Base-by-base conservation (phyloP, 2,113 vertebrate genomes). In the Limnothrissa miodon region DNA sequence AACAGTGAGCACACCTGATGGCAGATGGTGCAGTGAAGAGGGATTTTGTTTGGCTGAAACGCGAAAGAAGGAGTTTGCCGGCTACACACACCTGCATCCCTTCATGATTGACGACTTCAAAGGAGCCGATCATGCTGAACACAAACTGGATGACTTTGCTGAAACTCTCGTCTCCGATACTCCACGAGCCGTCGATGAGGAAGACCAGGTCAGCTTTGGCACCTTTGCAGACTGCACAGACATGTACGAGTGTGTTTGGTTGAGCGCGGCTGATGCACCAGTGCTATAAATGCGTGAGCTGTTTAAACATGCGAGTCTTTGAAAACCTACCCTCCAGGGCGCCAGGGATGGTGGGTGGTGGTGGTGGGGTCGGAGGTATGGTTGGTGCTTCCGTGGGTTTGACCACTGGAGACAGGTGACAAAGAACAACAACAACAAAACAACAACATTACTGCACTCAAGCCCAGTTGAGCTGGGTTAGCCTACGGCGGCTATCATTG, bases 181-280 rank as follows among this genome's bases (percentile, higher is more conserved):
- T 99, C 98, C 98, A 99, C 36, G 98, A 99, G 70, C 98, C 97
- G 84, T 99, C 98, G 7, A 99, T 97, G 85, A 99, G 92, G 93
- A 99, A 99, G 53, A 99, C 98, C 92, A 99, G 94, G 86, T 99
- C 98, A 45, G 98, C 98, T 90, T 99, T 99, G 86, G 98, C 97
- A 59, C 98, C 98, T 92, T 94, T 98, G 92, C 98, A 99, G 33
- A 97, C 98, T 99, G 87, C 21, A 42, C 2, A 42, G 0, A 70
- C 0, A 48, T 23, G 51, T 36, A 88, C n/a, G 3, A 1, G 0
- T 2, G 4, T 89, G 78, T 82, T 56, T 19, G 21, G 19, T 23
- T 42, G 42, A 42, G 2, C 6, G 42, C 42, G 2, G 42, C 3
- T 56, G 51, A 19, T 56, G 51, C 6, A 21, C 19, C 19, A 56